A percentile compares a stretch with the other conserved stretches of the same genome.
Evolutionary conservation across 2,113 vertebrate species (phyloP).

Genomic region (Microcebus ravelobensis): DNA sequence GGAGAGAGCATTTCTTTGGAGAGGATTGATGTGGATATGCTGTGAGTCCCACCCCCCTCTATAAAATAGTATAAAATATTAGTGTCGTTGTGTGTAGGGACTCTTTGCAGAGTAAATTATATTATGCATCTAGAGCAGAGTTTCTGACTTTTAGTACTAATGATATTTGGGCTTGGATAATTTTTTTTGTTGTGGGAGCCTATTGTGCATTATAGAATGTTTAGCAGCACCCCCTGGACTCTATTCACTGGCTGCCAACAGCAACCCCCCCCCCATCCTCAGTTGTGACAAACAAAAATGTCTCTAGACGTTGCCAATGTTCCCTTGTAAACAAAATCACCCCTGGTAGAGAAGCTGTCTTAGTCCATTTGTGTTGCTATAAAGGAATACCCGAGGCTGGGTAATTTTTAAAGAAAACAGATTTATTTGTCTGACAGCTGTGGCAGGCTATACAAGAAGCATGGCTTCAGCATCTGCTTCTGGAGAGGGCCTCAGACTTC

Average conservation of each 20-base stretch:
- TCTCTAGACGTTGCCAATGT: neutral
- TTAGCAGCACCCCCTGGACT: neutral
- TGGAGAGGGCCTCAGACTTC: neutral
- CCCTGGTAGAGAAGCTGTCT: neutral
- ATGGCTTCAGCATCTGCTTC: neutral
- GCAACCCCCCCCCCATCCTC: fast-evolving
- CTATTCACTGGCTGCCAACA: neutral
- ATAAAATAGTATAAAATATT: neutral
- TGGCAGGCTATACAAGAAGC: neutral
- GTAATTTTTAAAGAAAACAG: neutral
- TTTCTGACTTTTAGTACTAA: neutral
- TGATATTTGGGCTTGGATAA: neutral
- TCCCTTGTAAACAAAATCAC: neutral
- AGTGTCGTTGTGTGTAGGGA: neutral
- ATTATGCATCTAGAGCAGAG: neutral
- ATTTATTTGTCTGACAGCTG: neutral
- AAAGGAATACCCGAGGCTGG: neutral
- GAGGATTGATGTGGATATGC: neutral
- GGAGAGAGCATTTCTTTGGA: neutral
- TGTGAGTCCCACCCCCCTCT: neutral
- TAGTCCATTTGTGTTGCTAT: neutral
- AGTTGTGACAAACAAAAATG: neutral
- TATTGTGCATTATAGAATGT: neutral
- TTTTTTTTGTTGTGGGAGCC: neutral
- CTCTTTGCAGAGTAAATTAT: neutral